phyloP scores from a whole-genome alignment of 2,113 vertebrate species.

The Etheostoma spectabile region DNA sequence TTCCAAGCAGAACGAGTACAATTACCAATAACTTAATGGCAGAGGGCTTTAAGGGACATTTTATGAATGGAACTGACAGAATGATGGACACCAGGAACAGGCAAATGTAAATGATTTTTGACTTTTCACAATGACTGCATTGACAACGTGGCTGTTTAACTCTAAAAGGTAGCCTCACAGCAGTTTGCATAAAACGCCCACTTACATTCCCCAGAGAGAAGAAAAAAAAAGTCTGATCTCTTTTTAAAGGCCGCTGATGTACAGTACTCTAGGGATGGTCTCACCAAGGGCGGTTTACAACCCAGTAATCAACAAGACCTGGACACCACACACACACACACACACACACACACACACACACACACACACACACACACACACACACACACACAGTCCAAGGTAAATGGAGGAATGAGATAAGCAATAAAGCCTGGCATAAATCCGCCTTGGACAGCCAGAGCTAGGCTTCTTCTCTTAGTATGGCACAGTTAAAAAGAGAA shows the following conservation, averaged over 20 bases:
- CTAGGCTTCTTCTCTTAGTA: not conserved
- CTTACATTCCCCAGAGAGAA: constrained; percentile 8
- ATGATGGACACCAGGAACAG: not conserved
- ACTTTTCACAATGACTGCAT: not conserved
- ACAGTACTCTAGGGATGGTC: not conserved
- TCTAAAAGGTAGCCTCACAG: not conserved
- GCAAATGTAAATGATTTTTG: constrained; percentile 32
- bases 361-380: constrained; percentile 52
- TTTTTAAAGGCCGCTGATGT: constrained; percentile 26
- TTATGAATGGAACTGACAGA: not conserved
- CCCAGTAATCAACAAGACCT: constrained; percentile 60
- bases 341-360: constrained; percentile 24
- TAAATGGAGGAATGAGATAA: constrained; percentile 65
- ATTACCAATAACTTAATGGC: not conserved
- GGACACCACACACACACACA: constrained; percentile 62
- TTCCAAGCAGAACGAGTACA: not conserved
- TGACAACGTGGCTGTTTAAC: not conserved
- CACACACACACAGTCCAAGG: constrained; percentile 50
- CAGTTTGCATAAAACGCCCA: not conserved
- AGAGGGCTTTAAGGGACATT: not conserved
- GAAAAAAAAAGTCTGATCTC: constrained; percentile 9
- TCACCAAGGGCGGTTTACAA: constrained; percentile 41
- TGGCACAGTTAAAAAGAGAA: constrained; percentile 8
- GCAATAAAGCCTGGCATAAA: constrained; percentile 42
- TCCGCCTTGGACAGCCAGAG: constrained; percentile 13